phyloP scores from a whole-genome alignment of 2,797 vertebrate genomes.

The Melopsittacus undulatus region DNA sequence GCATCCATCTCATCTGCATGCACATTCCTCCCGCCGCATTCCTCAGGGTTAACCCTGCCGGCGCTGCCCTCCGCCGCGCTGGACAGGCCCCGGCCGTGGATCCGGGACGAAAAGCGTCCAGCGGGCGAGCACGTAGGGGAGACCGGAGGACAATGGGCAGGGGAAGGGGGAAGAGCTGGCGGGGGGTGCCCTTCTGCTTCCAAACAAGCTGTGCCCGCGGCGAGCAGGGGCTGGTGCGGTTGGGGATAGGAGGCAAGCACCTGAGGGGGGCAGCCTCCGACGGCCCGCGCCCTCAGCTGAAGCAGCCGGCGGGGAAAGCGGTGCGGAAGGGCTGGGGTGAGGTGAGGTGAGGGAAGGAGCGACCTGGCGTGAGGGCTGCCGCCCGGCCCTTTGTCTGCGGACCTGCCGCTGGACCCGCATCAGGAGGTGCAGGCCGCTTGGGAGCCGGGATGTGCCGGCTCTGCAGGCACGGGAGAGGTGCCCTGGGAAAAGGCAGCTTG shows the following conservation, averaged over 20 bases:
- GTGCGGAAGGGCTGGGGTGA: neutral
- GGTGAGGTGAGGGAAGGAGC: neutral
- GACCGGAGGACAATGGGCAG: neutral
- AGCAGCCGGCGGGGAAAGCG: too few species aligned
- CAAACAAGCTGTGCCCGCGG: neutral
- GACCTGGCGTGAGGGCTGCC: neutral
- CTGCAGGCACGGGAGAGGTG: fast-evolving
- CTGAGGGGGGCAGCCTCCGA: neutral
- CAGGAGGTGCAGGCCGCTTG: neutral
- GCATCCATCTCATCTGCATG: constrained; percentile 84
- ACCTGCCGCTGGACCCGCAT: neutral
- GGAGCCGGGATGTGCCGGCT: neutral
- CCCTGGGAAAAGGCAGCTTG: too few species aligned
- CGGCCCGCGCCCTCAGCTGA: neutral
- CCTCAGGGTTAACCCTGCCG: constrained; percentile 79
- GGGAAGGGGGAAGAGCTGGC: neutral
- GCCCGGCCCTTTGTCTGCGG: neutral
- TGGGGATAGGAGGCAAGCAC: neutral
- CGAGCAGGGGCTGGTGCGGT: too few species aligned
- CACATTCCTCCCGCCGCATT: constrained; percentile 84
- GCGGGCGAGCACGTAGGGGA: neutral
- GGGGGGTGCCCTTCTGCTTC: too few species aligned
- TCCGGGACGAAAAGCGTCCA: neutral
- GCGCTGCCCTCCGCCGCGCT: neutral
- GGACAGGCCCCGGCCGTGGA: neutral